Percentiles rank a stretch among this genome's conserved stretches.
These are phyloP conservation scores for Nyctibius grandis DNA, from an alignment of 2,797 vertebrate species.

Conservation along the genomic window DNA sequence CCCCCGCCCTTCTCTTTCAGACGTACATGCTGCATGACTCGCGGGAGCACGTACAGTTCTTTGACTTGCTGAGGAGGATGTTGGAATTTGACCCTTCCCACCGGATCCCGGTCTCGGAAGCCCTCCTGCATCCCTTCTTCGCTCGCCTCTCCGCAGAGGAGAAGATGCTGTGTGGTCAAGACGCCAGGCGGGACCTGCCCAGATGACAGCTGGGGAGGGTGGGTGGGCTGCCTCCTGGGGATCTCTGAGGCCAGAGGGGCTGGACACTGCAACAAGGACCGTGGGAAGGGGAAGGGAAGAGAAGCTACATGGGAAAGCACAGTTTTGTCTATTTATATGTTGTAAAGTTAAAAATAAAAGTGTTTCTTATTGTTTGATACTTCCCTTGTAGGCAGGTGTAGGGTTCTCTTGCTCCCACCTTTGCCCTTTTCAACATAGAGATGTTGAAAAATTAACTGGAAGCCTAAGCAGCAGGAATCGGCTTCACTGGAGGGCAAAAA, in stretches of 20 bases:
- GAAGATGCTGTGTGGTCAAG: constrained; percentile 59
- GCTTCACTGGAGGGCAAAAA: not conserved
- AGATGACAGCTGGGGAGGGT: constrained; percentile 66
- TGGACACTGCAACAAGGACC: constrained; percentile 1
- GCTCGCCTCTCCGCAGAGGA: constrained; percentile 75
- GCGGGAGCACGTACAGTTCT: constrained; percentile 74
- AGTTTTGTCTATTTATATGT: constrained; percentile 83
- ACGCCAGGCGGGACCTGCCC: constrained; percentile 73
- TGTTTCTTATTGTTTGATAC: constrained; percentile 84
- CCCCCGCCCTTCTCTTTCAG: constrained; percentile 10
- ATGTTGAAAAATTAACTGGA: not conserved
- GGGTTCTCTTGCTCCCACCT: not conserved
- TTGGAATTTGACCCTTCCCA: constrained; percentile 75
- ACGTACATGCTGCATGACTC: constrained; percentile 77
- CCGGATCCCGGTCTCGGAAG: constrained; percentile 75
- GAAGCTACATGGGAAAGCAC: constrained; percentile 72
- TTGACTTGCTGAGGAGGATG: constrained; percentile 78
- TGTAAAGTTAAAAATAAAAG: constrained; percentile 84
- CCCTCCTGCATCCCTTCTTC: constrained; percentile 78
- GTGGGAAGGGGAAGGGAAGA: not conserved
- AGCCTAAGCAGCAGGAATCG: not conserved
- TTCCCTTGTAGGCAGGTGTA: constrained; percentile 61
- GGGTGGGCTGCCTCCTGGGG: not conserved
- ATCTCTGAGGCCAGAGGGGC: not conserved
- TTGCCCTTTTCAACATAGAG: not conserved